These are phyloP conservation scores for Spongilla lacustris DNA, from an alignment of 37 sponge, comb jelly and placozoan genomes.

Conservation along the genomic window DNA sequence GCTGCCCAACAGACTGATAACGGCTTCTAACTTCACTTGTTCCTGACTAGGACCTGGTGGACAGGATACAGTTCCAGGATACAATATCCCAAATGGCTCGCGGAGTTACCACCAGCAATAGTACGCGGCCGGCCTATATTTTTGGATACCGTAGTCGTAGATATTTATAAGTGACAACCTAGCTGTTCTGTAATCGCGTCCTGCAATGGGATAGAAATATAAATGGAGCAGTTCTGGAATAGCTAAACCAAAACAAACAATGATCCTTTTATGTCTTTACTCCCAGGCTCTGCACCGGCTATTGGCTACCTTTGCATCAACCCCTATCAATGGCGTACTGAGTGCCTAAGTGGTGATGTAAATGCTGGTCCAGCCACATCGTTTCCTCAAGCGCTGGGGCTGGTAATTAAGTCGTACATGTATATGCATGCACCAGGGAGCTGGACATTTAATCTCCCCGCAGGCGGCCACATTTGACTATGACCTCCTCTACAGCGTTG, in stretches of 20 bases:
- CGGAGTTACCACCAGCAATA: constrained; percentile 17
- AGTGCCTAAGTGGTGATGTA: constrained; percentile 63
- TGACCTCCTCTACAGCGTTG: constrained; percentile 42
- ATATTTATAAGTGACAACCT: too few species aligned
- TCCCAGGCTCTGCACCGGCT: constrained; percentile 72
- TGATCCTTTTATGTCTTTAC: too few species aligned
- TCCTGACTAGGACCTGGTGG: constrained; percentile 27
- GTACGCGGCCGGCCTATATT: too few species aligned
- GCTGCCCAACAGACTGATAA: too few species aligned
- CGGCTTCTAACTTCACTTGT: not conserved
- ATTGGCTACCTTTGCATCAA: constrained; percentile 64
- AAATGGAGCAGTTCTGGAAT: too few species aligned
- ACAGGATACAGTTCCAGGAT: constrained; percentile 19
- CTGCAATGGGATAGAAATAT: too few species aligned
- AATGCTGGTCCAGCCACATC: constrained; percentile 61
- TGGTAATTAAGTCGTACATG: too few species aligned
- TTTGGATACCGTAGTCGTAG: too few species aligned
- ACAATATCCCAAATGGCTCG: constrained; percentile 42
- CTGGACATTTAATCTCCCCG: too few species aligned
- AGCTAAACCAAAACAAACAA: too few species aligned
- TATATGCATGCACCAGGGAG: too few species aligned
- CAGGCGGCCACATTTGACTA: constrained; percentile 65
- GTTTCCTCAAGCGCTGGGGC: constrained; percentile 52
- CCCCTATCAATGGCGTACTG: constrained; percentile 79
- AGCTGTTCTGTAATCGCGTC: too few species aligned